Evolutionary conservation across 2,113 vertebrate genomes (phyloP).

Genomic region (Tricholaema leucomelas): DNA sequence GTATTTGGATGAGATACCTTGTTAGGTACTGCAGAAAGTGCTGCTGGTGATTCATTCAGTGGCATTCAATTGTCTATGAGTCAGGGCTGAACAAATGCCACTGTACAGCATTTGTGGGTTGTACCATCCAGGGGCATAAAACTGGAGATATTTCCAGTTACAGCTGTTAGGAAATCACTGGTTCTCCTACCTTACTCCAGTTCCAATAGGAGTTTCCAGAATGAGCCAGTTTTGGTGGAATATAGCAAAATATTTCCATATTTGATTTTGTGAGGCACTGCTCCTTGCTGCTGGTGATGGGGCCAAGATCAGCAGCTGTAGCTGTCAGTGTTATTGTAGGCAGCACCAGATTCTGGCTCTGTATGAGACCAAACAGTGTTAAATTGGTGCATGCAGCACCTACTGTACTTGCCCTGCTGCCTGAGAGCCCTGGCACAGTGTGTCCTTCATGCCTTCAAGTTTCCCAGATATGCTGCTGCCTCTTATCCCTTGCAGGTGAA

Average conservation of each 20-base stretch:
- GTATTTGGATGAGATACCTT: slow-evolving; percentile 47
- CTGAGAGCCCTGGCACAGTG: not conserved
- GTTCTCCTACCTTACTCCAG: not conserved
- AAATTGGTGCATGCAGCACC: not conserved
- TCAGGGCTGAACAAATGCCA: slow-evolving; percentile 62
- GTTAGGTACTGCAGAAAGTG: slow-evolving; percentile 36
- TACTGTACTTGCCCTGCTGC: rapidly evolving
- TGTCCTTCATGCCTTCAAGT: rapidly evolving
- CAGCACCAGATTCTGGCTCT: not conserved
- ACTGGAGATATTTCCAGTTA: not conserved
- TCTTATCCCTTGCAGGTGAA: not conserved
- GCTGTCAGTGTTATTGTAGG: not conserved
- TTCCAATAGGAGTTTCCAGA: not conserved
- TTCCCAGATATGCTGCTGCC: not conserved
- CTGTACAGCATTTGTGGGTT: not conserved
- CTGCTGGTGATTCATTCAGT: slow-evolving; percentile 54
- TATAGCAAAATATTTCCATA: not conserved
- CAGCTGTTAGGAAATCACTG: not conserved
- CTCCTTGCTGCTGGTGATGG: not conserved
- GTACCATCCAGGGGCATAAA: not conserved
- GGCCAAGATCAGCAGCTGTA: not conserved
- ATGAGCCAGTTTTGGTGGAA: not conserved
- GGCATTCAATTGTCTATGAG: slow-evolving; percentile 40
- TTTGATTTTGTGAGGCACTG: not conserved
- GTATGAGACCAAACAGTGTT: not conserved